Evolutionary conservation across 2,797 vertebrate species (phyloP).

Genomic region (Acipenser oxyrinchus): DNA sequence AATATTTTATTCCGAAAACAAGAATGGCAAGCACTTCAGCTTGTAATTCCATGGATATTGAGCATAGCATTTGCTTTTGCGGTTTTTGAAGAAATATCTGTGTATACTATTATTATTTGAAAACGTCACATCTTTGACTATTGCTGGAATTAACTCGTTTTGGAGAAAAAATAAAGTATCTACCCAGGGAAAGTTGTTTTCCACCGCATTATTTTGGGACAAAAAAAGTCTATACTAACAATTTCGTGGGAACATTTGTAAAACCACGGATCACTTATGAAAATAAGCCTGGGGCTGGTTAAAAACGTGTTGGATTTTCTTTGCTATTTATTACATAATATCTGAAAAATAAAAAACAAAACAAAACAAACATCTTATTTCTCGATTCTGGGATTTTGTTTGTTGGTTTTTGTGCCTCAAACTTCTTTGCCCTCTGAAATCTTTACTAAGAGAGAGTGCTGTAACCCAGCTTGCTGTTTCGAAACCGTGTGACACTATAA

Average conservation of each 20-base stretch:
- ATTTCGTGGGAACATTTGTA: conserved; percentile 25
- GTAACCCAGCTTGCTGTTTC: conserved; percentile 33
- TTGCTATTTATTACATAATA: conserved; percentile 12
- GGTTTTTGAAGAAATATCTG: too few species aligned
- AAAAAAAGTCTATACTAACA: conserved; percentile 18
- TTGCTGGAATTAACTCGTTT: too few species aligned
- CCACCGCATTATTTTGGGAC: conserved; percentile 2
- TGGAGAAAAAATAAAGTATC: too few species aligned
- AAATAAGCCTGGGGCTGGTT: conserved; percentile 15
- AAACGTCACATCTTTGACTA: too few species aligned
- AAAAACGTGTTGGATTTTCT: conserved; percentile 40
- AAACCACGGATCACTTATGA: conserved; percentile 4
- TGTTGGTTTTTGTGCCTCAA: conserved; percentile 45
- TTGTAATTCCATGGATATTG: conserved; percentile 10
- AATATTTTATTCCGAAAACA: conserved; percentile 33
- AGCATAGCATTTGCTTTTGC: too few species aligned
- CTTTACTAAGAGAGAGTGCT: conserved; percentile 32
- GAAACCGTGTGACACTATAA: conserved; percentile 51
- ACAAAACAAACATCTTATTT: conserved; percentile 10
- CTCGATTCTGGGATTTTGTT: conserved; percentile 45
- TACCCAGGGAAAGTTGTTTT: too few species aligned
- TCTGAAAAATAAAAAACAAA: conserved; percentile 6
- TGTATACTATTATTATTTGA: too few species aligned
- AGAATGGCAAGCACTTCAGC: conserved; percentile 31
- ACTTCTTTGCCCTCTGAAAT: conserved; percentile 34